Evolutionary conservation across 2,888 invertebrate genomes (phyloP).

Genomic region (Brachynemurus nebulosus): DNA sequence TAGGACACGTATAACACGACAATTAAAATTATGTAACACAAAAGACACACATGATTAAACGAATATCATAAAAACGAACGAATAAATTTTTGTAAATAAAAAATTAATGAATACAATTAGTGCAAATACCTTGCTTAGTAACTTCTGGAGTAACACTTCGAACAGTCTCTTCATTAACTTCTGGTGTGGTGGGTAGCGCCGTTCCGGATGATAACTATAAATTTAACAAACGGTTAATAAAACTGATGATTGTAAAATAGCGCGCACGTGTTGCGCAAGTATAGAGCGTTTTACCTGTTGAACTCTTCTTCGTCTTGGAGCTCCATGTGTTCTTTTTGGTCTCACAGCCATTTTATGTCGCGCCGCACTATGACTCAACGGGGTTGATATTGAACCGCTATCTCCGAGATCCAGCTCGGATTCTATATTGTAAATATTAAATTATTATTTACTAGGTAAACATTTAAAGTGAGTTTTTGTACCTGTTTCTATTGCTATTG

Average conservation of each 20-base stretch:
- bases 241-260: no score
- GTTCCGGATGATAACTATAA: conserved; percentile 39
- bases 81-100: no score
- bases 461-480: background rate
- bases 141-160: conserved; percentile 50
- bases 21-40: no score
- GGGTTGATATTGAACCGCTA: conserved; percentile 39
- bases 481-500: background rate
- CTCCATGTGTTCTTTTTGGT: conserved; percentile 60
- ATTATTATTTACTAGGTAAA: background rate
- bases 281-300: conserved; percentile 29
- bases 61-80: no score
- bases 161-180: conserved; percentile 58
- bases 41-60: no score
- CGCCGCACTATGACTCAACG: conserved; percentile 66
- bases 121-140: conserved; percentile 26
- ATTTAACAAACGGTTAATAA: conserved; percentile 8
- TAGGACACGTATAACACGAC: no score
- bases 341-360: conserved; percentile 67
- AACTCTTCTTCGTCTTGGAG: conserved; percentile 49
- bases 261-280: background rate
- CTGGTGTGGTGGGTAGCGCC: conserved; percentile 56
- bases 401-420: conserved; percentile 31
- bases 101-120: background rate
- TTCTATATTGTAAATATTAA: conserved; percentile 20